Percentiles rank a stretch among this genome's conserved stretches.
Evolutionary conservation across 1,140 invertebrate species (phyloP).

Genomic region (Pararge aegeria): DNA sequence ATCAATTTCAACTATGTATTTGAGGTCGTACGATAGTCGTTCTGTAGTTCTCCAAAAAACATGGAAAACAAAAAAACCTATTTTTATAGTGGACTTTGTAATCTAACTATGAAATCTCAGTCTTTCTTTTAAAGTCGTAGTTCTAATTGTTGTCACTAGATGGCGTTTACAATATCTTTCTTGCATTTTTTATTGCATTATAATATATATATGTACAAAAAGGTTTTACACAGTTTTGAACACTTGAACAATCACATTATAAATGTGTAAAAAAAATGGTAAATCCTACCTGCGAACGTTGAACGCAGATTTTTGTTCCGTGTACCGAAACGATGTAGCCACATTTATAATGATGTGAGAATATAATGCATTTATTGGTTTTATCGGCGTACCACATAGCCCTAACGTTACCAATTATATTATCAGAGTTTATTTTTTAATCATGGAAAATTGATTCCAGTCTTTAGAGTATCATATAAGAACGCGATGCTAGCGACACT

Average conservation of each 20-base stretch:
- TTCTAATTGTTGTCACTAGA: slow-evolving; percentile 2
- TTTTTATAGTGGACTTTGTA: too few species aligned
- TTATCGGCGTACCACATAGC: slow-evolving; percentile 4
- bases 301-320: neutral
- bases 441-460: neutral
- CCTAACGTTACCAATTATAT: neutral
- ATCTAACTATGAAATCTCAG: too few species aligned
- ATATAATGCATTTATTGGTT: neutral
- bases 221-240: too few species aligned
- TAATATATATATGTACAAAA: too few species aligned
- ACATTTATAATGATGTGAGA: neutral
- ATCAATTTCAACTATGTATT: too few species aligned
- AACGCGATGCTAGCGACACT: slow-evolving; percentile 11
- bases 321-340: neutral
- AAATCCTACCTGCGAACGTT: neutral
- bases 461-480: neutral
- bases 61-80: too few species aligned
- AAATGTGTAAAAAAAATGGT: too few species aligned
- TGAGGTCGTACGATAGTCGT: too few species aligned
- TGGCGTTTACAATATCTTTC: slow-evolving; percentile 4
- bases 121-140: neutral
- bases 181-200: too few species aligned
- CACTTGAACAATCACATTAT: too few species aligned
- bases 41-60: too few species aligned
- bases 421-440: neutral